Evolutionary conservation across 2,888 invertebrate genomes (phyloP).

Genomic region (Tinea trinotella): DNA sequence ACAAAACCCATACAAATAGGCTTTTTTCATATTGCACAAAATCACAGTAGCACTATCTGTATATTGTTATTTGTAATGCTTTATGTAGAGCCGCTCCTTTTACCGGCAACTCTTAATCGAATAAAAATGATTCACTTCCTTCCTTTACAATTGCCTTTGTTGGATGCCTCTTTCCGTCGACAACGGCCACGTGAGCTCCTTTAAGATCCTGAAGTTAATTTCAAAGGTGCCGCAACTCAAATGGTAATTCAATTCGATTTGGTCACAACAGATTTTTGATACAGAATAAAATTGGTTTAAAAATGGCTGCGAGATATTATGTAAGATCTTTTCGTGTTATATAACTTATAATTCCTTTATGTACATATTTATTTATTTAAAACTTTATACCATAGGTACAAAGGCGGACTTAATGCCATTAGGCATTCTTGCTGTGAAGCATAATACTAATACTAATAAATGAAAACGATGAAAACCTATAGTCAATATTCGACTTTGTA

Average conservation of each 20-base stretch:
- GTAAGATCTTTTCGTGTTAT: no score
- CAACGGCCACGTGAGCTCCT: conserved; percentile 6
- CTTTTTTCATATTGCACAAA: not conserved
- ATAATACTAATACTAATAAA: no score
- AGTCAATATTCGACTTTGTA: no score
- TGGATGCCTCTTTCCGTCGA: not conserved
- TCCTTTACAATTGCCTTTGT: conserved; percentile 17
- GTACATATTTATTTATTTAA: no score
- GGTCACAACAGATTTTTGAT: not conserved
- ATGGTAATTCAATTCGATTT: not conserved
- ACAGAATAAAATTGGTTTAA: not conserved
- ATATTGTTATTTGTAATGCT: not conserved
- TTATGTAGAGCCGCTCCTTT: conserved; percentile 6
- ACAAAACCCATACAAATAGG: not conserved
- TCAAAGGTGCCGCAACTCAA: not conserved
- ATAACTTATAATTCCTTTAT: no score
- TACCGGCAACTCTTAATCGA: conserved; percentile 50
- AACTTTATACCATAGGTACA: no score
- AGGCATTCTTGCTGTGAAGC: no score
- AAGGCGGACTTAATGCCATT: no score
- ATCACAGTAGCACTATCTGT: not conserved
- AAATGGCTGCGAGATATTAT: no score
- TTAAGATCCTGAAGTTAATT: not conserved
- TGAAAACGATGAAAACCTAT: no score
- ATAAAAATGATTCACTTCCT: conserved; percentile 40